Evolutionary conservation across 2,113 vertebrate species (phyloP).

Genomic region (Boulengeromyrus knoepffleri): DNA sequence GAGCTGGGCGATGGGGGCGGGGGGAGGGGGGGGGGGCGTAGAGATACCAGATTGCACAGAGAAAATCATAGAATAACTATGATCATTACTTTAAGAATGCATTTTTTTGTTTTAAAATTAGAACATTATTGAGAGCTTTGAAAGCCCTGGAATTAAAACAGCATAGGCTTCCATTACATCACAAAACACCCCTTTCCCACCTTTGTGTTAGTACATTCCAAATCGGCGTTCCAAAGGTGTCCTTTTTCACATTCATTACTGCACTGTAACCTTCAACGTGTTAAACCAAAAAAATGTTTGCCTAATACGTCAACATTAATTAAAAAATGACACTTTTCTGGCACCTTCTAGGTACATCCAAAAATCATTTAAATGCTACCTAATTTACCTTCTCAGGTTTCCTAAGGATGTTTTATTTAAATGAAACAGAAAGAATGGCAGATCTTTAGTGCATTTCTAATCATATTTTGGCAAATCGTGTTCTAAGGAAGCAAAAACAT

Average conservation of each 20-base stretch:
- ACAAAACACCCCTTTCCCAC: slow-evolving; percentile 1
- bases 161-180: background rate
- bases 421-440: background rate
- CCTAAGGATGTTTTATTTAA: background rate
- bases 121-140: background rate
- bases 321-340: background rate
- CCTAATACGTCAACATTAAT: background rate
- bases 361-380: background rate
- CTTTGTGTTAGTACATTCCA: slow-evolving; percentile 16
- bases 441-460: background rate
- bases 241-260: slow-evolving; percentile 26
- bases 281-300: background rate
- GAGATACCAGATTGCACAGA: background rate
- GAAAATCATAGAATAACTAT: background rate
- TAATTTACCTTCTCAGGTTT: background rate
- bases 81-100: background rate
- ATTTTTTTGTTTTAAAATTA: background rate
- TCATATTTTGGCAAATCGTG: background rate
- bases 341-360: background rate
- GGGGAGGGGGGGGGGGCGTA: background rate
- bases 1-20: background rate
- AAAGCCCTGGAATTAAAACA: background rate
- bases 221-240: background rate
- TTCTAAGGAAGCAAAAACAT: background rate
- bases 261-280: slow-evolving; percentile 8